These are phyloP conservation scores for Thaumatotibia leucotreta DNA, from an alignment of 1,140 invertebrate species.

Conservation along the genomic window DNA sequence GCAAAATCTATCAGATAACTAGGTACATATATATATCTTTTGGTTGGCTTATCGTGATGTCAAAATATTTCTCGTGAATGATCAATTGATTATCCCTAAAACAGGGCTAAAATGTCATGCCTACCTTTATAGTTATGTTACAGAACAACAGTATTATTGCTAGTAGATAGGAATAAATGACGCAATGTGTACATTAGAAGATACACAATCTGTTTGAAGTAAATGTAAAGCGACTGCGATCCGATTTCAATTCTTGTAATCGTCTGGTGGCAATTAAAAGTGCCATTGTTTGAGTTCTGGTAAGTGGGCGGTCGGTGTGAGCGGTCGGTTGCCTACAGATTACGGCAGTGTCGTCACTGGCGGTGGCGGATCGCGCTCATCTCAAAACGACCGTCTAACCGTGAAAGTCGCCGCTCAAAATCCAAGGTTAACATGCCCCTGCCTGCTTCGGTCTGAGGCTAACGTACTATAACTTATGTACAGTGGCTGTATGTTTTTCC, in stretches of 20 bases:
- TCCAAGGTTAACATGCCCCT: slow-evolving; percentile 72
- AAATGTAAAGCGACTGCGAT: background rate
- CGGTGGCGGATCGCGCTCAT: slow-evolving; percentile 51
- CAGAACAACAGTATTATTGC: no score
- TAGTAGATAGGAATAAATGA: background rate
- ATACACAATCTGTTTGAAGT: background rate
- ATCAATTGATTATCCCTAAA: no score
- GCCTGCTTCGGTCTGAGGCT: slow-evolving; percentile 50
- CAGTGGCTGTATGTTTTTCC: slow-evolving; percentile 51
- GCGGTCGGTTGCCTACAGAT: slow-evolving; percentile 30
- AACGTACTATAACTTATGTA: slow-evolving; percentile 47
- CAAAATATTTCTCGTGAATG: no score
- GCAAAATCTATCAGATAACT: no score
- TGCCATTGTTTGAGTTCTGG: slow-evolving; percentile 5
- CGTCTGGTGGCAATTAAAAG: background rate
- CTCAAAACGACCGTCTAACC: slow-evolving; percentile 74
- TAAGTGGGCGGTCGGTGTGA: background rate
- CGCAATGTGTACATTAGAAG: background rate
- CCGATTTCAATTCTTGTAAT: slow-evolving; percentile 1
- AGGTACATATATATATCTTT: no score
- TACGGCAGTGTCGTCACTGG: slow-evolving; percentile 58
- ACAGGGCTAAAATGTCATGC: no score
- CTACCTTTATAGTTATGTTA: no score
- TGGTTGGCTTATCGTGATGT: no score
- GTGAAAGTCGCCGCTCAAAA: slow-evolving; percentile 75